Conservation (phyloP, 1,140 invertebrate species). For the Nasonia vitripennis region DNA sequence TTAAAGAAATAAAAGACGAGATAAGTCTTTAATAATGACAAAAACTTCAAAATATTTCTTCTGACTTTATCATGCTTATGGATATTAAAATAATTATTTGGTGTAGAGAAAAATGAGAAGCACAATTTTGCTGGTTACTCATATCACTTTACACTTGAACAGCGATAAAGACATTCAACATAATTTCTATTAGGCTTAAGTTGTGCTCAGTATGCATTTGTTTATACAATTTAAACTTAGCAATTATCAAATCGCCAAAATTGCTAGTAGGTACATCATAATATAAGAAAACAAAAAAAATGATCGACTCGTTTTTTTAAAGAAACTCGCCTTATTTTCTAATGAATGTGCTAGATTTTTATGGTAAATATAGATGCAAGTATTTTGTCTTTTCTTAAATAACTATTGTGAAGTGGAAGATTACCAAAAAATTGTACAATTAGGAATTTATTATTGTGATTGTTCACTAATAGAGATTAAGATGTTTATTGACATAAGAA, state of each 20-base stretch:
- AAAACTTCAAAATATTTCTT: conserved; percentile 36
- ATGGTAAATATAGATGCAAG: conserved; percentile 27
- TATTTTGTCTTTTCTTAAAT: conserved; percentile 31
- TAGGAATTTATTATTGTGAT: conserved; percentile 44
- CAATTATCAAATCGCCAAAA: conserved; percentile 34
- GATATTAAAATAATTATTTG: conserved; percentile 40
- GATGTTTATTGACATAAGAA: conserved; percentile 34
- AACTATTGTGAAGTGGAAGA: conserved; percentile 18
- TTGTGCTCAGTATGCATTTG: conserved; percentile 48
- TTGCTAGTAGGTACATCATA: conserved; percentile 11
- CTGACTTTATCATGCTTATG: conserved; percentile 53
- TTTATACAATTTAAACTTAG: conserved; percentile 36
- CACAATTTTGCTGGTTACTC: conserved; percentile 52
- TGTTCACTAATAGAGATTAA: conserved; percentile 41
- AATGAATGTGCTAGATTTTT: conserved; percentile 30
- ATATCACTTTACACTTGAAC: conserved; percentile 60
- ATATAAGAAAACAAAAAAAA: conserved; percentile 32
- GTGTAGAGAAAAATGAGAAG: conserved; percentile 8
- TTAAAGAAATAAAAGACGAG: conserved; percentile 38
- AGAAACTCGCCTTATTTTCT: conserved; percentile 36
- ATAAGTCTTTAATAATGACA: conserved; percentile 24
- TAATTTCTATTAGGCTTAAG: conserved; percentile 42
- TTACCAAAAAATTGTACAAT: conserved; percentile 46
- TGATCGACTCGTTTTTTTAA: conserved; percentile 5
- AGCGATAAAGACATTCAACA: conserved; percentile 49